Evolutionary conservation across 2,888 invertebrate genomes (phyloP), one percentile per base, ranked within the genome.

Genomic region (Electrophaes corylata): DNA sequence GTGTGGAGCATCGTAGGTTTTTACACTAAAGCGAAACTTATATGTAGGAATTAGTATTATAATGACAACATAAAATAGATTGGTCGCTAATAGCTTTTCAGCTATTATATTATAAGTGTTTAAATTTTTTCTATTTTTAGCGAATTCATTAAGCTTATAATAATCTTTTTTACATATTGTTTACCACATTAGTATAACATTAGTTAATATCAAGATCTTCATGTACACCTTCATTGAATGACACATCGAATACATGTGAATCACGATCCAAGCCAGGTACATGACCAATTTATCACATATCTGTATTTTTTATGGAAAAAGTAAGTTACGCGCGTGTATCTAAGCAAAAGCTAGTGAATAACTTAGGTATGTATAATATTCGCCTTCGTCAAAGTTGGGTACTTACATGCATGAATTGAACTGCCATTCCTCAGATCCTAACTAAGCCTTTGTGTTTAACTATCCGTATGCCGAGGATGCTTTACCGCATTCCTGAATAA

Each of bases 401-500:
- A 29, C 18, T n/a, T n/a, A 10, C 4, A 41, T 10, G 33, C 45
- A 49, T 58, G 45, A 43, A 48, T 44, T 48, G 39, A 47, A 53
- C 37, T 43, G 37, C 37, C 29, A 40, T 51, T 46, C 51, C 39
- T 46, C 31, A 54, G 59, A 59, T 54, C 53, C 37, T 55, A 23
- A 33, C 48, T 49, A 40, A 53, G 55, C 58, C 53, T 62, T 58
- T 57, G 54, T 60, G 43, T 40, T 20, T 55, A 44, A 48, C 40
- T 47, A 44, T 35, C 20, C 47, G 40, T 40, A 55, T 43, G 51
- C 49, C n/a, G 19, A 41, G 48, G 54, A 40, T 43, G 29, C 45
- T 49, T 45, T 60, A 55, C 52, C 60, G 56, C 60, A 51, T 53
- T 59, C 57, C 58, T 60, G 57, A 62, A 64, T 64, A 64, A 57